These are phyloP conservation scores for Hetaerina americana DNA, from an alignment of 1,140 invertebrate genomes.

Conservation along the genomic window DNA sequence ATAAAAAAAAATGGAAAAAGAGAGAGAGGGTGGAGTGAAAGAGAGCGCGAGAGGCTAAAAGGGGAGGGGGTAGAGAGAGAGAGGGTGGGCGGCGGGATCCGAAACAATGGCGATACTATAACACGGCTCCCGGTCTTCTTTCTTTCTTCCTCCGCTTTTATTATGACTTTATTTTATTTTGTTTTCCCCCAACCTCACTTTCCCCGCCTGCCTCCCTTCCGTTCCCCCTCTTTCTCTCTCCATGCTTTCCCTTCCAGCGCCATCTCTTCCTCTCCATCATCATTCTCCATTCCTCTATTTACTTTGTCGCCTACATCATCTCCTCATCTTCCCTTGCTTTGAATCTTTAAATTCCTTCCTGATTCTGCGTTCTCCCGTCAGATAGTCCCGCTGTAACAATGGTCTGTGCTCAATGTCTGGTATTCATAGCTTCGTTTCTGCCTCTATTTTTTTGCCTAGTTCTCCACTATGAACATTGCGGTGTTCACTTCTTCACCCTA, in stretches of 20 bases:
- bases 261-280: not conserved
- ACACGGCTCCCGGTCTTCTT: not conserved
- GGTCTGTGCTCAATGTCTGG: no score
- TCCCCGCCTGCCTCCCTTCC: not conserved
- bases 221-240: not conserved
- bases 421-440: no score
- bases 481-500: no score
- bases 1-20: not conserved
- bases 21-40: not conserved
- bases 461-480: no score
- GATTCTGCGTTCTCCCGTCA: no score
- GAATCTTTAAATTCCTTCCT: no score
- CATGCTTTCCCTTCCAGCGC: not conserved
- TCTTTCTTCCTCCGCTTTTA: not conserved
- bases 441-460: no score
- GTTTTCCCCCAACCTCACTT: not conserved
- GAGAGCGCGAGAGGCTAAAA: no score
- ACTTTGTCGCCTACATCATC: no score
- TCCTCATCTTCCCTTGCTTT: no score
- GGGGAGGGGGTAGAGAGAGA: not conserved
- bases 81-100: not conserved
- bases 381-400: no score
- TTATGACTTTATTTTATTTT: not conserved
- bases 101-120: not conserved
- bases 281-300: not conserved